Base-by-base conservation (phyloP, 2,113 vertebrate species). In the Plectropomus leopardus region DNA sequence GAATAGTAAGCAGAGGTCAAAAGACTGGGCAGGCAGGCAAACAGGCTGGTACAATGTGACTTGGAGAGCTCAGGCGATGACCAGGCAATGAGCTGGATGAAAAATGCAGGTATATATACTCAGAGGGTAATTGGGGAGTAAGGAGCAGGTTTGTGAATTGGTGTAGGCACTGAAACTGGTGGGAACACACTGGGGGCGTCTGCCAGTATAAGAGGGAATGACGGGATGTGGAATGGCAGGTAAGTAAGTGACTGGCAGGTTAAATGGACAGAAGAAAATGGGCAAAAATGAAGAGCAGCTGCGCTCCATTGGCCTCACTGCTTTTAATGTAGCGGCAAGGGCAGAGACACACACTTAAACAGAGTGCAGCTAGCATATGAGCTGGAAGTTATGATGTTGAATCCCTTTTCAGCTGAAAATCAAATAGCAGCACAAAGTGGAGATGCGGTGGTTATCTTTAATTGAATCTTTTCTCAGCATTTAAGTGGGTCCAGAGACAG, bases 161-260 rank as follows among this genome's bases (percentile, higher is more conserved):
- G 74, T 83, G 80, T 9, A 17, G 44, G 40, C 58, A 71, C 4
- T 40, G 50, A 65, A 68, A 40, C 36, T 44, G 34, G 23, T 17
- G 13, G 59, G 34, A 45, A 80, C n/a, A 26, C 42, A 40, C 44
- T 11, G 36, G 50, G 30, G 17, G 36, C 36, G 11, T 10, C 36
- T 40, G 30, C n/a, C 54, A 28, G 28, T 32, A 5, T 9, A 11
- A 53, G 32, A 10, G n/a, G 8, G 21, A 45, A 24, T 72, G 57
- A 57, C 42, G 19, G 61, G 61, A 72, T 76, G 65, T 21, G 14
- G 66, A 60, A 66, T 54, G 83, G 47, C 61, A 69, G 64, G 45
- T 74, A 59, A 74, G 72, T 45, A 45, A 65, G 34, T 70, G 65
- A 75, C n/a, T 84, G 76, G 81, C 75, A 68, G 65, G 59, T 34